These are phyloP conservation scores for Bombus consobrinus DNA, from an alignment of 1,140 invertebrate genomes.

Conservation along the genomic window DNA sequence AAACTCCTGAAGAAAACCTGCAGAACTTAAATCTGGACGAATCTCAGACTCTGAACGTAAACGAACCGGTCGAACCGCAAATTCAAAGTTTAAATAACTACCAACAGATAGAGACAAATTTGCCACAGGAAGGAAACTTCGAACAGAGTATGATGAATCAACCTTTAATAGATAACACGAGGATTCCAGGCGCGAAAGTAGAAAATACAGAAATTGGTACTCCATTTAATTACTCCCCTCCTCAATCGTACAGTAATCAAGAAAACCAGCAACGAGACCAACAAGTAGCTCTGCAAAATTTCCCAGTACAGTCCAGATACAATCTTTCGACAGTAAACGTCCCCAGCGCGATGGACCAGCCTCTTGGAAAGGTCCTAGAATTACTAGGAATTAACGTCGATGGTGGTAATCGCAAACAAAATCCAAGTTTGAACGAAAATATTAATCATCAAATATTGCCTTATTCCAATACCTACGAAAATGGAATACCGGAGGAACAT, in stretches of 20 bases:
- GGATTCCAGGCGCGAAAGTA: not conserved
- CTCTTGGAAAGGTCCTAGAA: conserved; percentile 29
- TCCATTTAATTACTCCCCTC: not conserved
- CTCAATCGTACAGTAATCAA: not conserved
- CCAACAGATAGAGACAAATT: not conserved
- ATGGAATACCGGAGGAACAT: conserved; percentile 24
- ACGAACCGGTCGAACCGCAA: not conserved
- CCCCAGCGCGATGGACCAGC: conserved; percentile 29
- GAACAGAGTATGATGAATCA: not conserved
- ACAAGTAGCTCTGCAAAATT: not conserved
- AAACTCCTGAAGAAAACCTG: not conserved
- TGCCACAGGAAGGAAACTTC: not conserved
- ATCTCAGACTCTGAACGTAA: not conserved
- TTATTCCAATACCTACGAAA: conserved; percentile 4
- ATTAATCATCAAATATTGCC: not conserved
- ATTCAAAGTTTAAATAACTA: not conserved
- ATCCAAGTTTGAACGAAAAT: not conserved
- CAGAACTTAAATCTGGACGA: not conserved
- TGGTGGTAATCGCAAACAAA: not conserved
- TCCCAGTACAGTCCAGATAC: not conserved
- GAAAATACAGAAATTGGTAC: not conserved
- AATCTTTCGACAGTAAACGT: not conserved
- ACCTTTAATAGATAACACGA: not conserved
- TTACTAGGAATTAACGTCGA: conserved; percentile 25
- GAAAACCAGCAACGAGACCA: not conserved